A percentile compares a stretch with the other conserved stretches of the same genome.
Evolutionary conservation across 2,113 vertebrate species (phyloP).

Genomic region (Eclectus roratus): DNA sequence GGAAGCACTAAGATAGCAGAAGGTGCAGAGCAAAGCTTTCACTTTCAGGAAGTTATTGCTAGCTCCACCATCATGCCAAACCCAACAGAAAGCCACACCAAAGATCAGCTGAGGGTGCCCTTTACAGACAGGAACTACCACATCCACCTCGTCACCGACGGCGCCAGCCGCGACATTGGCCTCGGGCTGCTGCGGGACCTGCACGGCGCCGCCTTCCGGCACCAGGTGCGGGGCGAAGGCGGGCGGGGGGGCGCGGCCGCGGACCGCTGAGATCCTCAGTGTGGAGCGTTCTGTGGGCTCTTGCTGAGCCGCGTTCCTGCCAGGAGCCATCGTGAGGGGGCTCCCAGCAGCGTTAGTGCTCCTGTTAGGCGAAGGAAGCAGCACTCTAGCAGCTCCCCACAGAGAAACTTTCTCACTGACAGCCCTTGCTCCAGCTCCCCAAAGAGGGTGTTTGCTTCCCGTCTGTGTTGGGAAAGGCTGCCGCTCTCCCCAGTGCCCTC

Average conservation of each 20-base stretch:
- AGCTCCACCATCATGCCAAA: not conserved
- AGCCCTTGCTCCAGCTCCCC: rapidly evolving
- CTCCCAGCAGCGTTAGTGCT: rapidly evolving
- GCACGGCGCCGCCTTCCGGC: conserved; percentile 79
- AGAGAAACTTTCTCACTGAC: rapidly evolving
- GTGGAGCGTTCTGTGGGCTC: not conserved
- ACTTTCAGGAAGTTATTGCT: not conserved
- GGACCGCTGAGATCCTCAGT: not conserved
- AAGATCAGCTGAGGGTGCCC: not conserved
- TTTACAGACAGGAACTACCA: not conserved
- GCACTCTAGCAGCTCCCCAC: rapidly evolving
- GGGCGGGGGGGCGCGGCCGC: not conserved
- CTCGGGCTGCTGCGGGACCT: conserved; percentile 81
- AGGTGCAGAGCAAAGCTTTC: not conserved
- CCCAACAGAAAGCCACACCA: not conserved
- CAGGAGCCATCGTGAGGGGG: not conserved
- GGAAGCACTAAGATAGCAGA: not conserved
- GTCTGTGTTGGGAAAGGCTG: not conserved
- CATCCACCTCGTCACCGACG: conserved; percentile 80
- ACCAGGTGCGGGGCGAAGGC: conserved; percentile 79
- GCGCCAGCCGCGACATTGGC: conserved; percentile 81
- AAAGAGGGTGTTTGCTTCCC: rapidly evolving
- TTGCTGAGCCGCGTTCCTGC: not conserved
- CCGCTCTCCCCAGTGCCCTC: rapidly evolving
- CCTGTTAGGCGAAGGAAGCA: rapidly evolving